phyloP scores from a whole-genome alignment of 2,113 vertebrate genomes.

The Macquaria australasica region DNA sequence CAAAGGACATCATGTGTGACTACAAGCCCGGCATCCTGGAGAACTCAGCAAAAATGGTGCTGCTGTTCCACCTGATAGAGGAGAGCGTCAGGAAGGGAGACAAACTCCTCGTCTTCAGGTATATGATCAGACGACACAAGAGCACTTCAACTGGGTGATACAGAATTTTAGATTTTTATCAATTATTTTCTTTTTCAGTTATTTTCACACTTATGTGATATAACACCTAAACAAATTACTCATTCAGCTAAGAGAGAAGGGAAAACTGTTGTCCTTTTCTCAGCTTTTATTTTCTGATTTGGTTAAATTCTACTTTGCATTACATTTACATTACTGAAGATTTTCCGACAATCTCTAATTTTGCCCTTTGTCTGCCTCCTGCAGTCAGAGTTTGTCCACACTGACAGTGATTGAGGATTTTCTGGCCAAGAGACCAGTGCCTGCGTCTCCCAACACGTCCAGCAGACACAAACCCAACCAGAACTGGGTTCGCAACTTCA shows the following conservation, averaged over 20 bases:
- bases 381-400: constrained; percentile 96
- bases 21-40: constrained; percentile 92
- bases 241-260: not conserved
- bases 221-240: not conserved
- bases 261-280: not conserved
- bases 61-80: constrained; percentile 95
- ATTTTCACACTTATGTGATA: not conserved
- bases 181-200: not conserved
- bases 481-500: constrained; percentile 93
- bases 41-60: constrained; percentile 97
- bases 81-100: constrained; percentile 94
- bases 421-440: constrained; percentile 90
- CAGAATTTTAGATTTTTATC: not conserved
- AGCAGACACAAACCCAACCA: constrained; percentile 83
- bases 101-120: constrained; percentile 97
- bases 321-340: not conserved
- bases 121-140: constrained; percentile 19
- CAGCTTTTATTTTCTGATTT: not conserved
- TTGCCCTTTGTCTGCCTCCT: constrained; percentile 31
- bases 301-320: not conserved
- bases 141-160: not conserved
- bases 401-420: constrained; percentile 96
- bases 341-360: not conserved
- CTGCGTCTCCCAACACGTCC: constrained; percentile 71
- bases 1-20: constrained; percentile 93